Evolutionary conservation across 2,797 vertebrate genomes (phyloP), one percentile per base, ranked within the genome.

Genomic region (Clarias fuscus): DNA sequence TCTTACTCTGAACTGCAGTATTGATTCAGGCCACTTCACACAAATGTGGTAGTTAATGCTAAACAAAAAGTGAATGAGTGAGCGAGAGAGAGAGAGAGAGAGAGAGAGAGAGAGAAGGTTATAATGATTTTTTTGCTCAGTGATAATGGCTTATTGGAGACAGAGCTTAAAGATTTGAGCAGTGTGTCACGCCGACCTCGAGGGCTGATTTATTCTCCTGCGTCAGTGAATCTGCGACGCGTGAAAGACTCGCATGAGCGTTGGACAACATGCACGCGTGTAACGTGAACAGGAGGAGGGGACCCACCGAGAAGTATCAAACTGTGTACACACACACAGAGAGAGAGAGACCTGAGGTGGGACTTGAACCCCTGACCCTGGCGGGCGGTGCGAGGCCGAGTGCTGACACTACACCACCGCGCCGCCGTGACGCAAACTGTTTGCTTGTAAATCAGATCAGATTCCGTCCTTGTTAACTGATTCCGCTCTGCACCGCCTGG

Each of bases 61-160:
- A n/a, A 53, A 7, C 48, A 48, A 48, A 48, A 48, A 48, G 48
- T 48, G 48, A 48, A 14, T 2, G 1, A 22, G 8, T 2, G 17
- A 33, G 75, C 4, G 24, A 75, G 48, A 27, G 72, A 75, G 75
- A 20, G 27, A 58, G 76, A 24, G 27, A 33, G 76, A 22, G 30
- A 37, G 56, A 78, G 56, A 78, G 18, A 5, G 5, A 59, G 4
- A 61, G 10, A 4, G 40, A 62, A 79, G 59, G 58, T 37, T 79
- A 15, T 62, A 79, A 79, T 62, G 20, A 79, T 78, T 61, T 79
- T 75, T 62, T 56, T 64, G 56, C 20, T 79, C 58, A 7, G 30
- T 79, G 77, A 79, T 62, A 33, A 37, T 62, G 33, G 33, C 62
- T 24, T 80, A 80, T 64, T 79, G 30, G 22, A 79, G 33, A 40